Evolutionary conservation across 2,797 vertebrate genomes (phyloP), one percentile per base, ranked within the genome.

Genomic region (Sternotherus odoratus): DNA sequence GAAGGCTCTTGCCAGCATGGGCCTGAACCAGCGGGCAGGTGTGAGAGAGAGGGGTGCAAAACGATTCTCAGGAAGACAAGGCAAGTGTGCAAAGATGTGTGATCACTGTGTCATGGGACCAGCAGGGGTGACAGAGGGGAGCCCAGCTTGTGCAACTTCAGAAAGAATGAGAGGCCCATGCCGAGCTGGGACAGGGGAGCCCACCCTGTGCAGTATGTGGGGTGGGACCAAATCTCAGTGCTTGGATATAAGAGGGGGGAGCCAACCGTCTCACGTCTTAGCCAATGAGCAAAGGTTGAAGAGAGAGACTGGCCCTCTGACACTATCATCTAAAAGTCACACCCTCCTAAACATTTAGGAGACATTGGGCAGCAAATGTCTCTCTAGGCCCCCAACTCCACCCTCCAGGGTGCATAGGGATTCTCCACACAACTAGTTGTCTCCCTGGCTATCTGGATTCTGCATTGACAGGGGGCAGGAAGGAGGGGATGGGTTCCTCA

Each of bases 61-160:
- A 79, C 43, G 77, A 75, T 51, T 84, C 60, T 57, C 36, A 63
- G 89, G 87, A 94, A 88, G 92, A 92, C 87, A 11, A 94, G 87
- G 91, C 88, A 60, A 74, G 66, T 92, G 94, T 90, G 92, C 85
- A 92, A 94, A 84, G 28, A 66, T 36, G 77, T 36, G 84, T 48
- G 83, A 12, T 78, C 77, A 75, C n/a, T 83, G 79, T 77, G 39
- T 80, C 63, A 82, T 53, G 83, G 46, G 78, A 46, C 46, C 57
- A 54, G 39, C 80, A 63, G 1, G 10, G 79, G 39, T 39, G 54
- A n/a, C 46, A 5, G n/a, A 30, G 21, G 85, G 63, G 77, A 66
- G 57, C 85, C 12, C 15, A 24, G 4, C 10, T n/a, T 81, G 54
- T 78, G 75, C 51, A 57, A 72, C 23, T 77, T 30, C 30, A 36